Conservation (phyloP, 1,140 invertebrate species). For the Harpegnathos saltator region DNA sequence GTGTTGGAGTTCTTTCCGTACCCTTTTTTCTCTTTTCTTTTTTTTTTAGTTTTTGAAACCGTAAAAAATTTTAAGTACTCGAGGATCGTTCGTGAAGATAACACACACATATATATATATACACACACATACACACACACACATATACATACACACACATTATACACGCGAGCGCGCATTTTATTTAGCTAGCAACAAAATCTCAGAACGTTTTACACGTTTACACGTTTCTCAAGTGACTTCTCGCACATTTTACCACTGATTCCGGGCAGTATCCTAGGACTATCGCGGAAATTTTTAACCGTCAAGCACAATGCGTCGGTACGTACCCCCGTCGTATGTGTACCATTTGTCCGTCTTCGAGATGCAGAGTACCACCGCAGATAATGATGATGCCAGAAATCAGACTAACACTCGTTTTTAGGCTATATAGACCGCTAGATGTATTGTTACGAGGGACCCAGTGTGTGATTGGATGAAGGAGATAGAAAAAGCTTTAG, state of each 20-base stretch:
- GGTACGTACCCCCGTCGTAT: neutral
- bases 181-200: constrained; percentile 26
- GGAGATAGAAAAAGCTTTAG: constrained; percentile 28
- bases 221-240: constrained; percentile 3
- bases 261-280: neutral
- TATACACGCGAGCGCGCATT: neutral
- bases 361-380: constrained; percentile 4
- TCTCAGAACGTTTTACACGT: neutral
- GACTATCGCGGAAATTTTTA: constrained; percentile 30
- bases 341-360: constrained; percentile 26
- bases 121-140: neutral
- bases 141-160: neutral
- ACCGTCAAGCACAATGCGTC: constrained; percentile 20
- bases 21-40: too few relatives aligned
- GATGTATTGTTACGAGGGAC: constrained; percentile 46
- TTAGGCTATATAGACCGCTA: constrained; percentile 47
- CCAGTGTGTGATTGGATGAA: constrained; percentile 37
- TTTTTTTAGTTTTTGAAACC: constrained; percentile 18
- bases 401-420: constrained; percentile 12
- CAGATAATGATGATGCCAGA: constrained; percentile 30
- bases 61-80: constrained; percentile 31
- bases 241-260: constrained; percentile 7
- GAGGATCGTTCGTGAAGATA: neutral
- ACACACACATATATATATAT: neutral
- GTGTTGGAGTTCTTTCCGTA: constrained; percentile 16